These are phyloP conservation scores for Megaceryle torquata DNA, from an alignment of 2,113 vertebrate species.

Conservation along the genomic window DNA sequence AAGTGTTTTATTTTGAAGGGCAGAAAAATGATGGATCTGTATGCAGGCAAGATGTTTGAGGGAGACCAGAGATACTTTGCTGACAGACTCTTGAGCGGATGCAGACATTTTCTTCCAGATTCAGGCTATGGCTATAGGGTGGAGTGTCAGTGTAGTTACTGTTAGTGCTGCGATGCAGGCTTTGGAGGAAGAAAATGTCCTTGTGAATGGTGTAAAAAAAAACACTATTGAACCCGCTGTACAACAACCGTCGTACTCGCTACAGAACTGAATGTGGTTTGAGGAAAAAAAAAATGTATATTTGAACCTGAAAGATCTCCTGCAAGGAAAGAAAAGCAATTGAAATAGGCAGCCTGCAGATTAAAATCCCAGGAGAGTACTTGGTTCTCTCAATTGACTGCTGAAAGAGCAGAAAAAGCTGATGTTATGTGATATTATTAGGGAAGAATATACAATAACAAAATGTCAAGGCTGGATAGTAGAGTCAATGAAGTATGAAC, in stretches of 20 bases:
- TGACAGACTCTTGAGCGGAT: neutral
- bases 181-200: neutral
- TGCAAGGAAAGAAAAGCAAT: conserved; percentile 27
- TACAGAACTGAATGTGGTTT: neutral
- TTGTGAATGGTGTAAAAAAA: neutral
- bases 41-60: neutral
- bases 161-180: neutral
- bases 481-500: conserved; percentile 47
- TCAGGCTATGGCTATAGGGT: neutral
- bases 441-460: conserved; percentile 39
- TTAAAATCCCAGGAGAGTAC: conserved; percentile 37
- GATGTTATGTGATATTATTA: conserved; percentile 49
- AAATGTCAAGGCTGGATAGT: conserved; percentile 40
- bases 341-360: conserved; percentile 32
- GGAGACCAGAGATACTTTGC: neutral
- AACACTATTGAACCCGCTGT: neutral
- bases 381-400: conserved; percentile 40
- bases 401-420: conserved; percentile 36
- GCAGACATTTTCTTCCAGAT: neutral
- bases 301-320: conserved; percentile 21
- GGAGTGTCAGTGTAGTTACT: neutral
- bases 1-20: neutral
- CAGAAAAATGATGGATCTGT: neutral
- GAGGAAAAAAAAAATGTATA: neutral
- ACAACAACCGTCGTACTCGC: neutral